These are phyloP conservation scores for Axinella damicornis DNA, from an alignment of 37 sponge, comb jelly and placozoan species.

Conservation along the genomic window DNA sequence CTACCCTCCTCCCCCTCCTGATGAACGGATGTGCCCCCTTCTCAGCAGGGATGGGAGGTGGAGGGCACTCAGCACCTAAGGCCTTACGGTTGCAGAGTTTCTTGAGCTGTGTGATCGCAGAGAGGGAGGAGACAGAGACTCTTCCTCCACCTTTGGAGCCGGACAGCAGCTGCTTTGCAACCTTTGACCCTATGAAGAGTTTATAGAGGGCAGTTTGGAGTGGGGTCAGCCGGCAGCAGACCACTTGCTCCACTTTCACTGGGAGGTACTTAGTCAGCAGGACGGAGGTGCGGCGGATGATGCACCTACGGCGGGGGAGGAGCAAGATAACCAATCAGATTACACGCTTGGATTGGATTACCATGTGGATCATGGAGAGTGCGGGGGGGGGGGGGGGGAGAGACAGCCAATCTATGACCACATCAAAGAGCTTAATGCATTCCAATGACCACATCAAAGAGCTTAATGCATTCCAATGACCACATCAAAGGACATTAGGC, in stretches of 20 bases:
- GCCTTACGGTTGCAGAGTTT: conserved; percentile 96
- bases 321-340: too few species aligned
- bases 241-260: conserved; percentile 90
- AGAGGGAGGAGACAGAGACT: conserved; percentile 73
- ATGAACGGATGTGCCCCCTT: too few species aligned
- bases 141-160: conserved; percentile 10
- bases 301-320: conserved; percentile 65
- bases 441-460: too few species aligned
- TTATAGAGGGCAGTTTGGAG: conserved; percentile 85
- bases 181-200: conserved; percentile 66
- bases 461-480: too few species aligned
- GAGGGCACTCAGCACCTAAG: background rate
- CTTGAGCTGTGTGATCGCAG: conserved; percentile 94
- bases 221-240: conserved; percentile 90
- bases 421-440: too few species aligned
- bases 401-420: too few species aligned
- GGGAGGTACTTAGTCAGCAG: conserved; percentile 97
- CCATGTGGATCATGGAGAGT: too few species aligned
- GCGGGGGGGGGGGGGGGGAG: too few species aligned
- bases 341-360: too few species aligned
- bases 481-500: too few species aligned
- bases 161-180: conserved; percentile 3
- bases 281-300: conserved; percentile 91
- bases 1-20: too few species aligned
- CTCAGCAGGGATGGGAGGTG: too few species aligned